A percentile compares a stretch with the other conserved stretches of the same genome.
Evolutionary conservation across 2,113 vertebrate species (phyloP).

Genomic region (Hippocampus mohnikei): DNA sequence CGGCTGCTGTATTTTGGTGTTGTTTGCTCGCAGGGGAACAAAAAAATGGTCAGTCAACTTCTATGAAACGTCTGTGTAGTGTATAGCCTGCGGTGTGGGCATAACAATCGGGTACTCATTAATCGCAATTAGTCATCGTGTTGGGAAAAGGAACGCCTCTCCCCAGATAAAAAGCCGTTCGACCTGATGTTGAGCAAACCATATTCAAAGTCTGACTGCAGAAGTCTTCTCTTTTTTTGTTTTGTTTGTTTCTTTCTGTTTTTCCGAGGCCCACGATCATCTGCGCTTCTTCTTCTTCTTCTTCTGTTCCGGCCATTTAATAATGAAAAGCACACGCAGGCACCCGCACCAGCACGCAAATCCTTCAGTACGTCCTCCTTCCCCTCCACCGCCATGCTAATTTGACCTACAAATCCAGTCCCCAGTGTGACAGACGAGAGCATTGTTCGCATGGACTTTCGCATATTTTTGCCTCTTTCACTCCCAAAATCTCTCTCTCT

Average conservation of each 20-base stretch:
- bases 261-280: not conserved
- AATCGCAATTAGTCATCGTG: not conserved
- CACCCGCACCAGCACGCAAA: not conserved
- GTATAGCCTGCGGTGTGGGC: too few relatives aligned
- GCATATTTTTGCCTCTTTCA: slow-evolving; percentile 11
- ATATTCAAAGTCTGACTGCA: too few relatives aligned
- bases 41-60: not conserved
- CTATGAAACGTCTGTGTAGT: not conserved
- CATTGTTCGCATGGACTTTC: slow-evolving; percentile 56
- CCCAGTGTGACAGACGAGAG: slow-evolving; percentile 69
- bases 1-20: not conserved
- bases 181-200: too few relatives aligned
- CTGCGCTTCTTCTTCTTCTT: slow-evolving; percentile 18
- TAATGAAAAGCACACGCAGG: slow-evolving; percentile 36
- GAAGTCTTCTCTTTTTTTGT: not conserved
- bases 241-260: slow-evolving; percentile 6
- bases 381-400: slow-evolving; percentile 55
- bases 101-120: not conserved
- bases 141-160: not conserved
- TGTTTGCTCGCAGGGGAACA: too few relatives aligned
- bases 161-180: not conserved
- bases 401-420: slow-evolving; percentile 76
- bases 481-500: slow-evolving; percentile 9
- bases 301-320: slow-evolving; percentile 7
- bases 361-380: slow-evolving; percentile 20